Conservation (phyloP, 2,888 invertebrate genomes). For the Bombyx huttoni region DNA sequence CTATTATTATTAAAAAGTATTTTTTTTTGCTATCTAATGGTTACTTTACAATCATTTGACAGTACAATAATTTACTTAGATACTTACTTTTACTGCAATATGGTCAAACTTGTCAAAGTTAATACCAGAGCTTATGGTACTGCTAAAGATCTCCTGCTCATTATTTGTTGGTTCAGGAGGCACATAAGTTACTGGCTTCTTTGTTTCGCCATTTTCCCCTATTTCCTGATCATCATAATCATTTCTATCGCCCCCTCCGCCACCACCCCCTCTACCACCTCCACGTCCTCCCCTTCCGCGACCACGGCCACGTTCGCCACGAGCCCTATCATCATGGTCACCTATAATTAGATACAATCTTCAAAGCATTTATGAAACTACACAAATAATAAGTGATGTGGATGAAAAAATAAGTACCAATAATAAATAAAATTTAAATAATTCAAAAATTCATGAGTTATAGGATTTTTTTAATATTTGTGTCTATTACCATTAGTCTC, state of each 20-base stretch:
- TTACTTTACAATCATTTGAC: not conserved
- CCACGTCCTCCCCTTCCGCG: conserved; percentile 17
- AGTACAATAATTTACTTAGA: no score
- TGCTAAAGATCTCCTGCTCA: conserved; percentile 79
- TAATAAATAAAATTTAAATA: no score
- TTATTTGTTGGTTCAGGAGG: conserved; percentile 83
- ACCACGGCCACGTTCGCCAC: conserved; percentile 27
- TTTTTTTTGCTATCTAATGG: not conserved
- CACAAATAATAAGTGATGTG: not conserved
- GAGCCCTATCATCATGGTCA: conserved; percentile 26
- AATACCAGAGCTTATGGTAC: conserved; percentile 83
- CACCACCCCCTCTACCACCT: conserved; percentile 17
- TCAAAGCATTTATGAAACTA: no score
- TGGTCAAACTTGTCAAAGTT: conserved; percentile 93
- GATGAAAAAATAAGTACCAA: no score
- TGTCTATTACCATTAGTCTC: conserved; percentile 24
- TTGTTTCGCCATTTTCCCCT: conserved; percentile 47
- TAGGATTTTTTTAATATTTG: no score
- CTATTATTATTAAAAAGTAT: no score
- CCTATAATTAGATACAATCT: not conserved
- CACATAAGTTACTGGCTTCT: conserved; percentile 70
- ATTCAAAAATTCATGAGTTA: not conserved
- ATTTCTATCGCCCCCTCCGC: conserved; percentile 23
- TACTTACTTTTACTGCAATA: conserved; percentile 86
- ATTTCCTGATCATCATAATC: conserved; percentile 16